Conservation (phyloP, 2,797 vertebrate genomes). For the Hypotaenidia okinawae region DNA sequence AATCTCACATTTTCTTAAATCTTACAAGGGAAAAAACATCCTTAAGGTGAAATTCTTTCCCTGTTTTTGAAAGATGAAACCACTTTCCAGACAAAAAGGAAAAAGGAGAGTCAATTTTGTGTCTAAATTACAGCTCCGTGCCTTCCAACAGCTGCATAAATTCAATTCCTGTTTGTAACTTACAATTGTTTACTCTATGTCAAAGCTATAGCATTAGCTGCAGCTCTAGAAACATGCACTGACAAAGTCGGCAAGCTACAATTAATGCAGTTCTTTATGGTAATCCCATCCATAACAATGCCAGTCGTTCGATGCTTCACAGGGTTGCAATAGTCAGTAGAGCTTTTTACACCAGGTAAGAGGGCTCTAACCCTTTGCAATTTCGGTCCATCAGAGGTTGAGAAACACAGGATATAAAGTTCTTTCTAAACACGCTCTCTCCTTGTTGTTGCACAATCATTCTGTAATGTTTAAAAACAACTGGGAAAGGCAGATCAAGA, state of each 20-base stretch:
- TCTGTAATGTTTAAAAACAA: background rate
- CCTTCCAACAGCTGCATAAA: background rate
- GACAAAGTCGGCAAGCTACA: background rate
- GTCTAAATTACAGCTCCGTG: background rate
- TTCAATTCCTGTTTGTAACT: background rate
- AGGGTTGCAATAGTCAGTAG: background rate
- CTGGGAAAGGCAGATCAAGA: background rate
- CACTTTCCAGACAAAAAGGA: background rate
- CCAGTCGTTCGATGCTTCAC: background rate
- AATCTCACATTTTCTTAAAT: background rate
- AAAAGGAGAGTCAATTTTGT: background rate
- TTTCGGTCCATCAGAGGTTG: background rate
- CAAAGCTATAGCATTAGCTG: background rate
- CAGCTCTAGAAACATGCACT: background rate
- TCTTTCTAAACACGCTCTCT: background rate
- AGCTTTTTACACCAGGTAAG: background rate
- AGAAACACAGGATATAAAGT: background rate
- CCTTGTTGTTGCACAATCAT: background rate
- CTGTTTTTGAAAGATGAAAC: background rate
- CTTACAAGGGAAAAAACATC: background rate
- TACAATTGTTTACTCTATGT: background rate
- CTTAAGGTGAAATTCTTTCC: background rate
- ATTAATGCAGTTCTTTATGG: background rate
- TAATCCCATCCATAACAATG: background rate
- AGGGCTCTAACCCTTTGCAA: background rate